Percentiles rank a stretch among this genome's conserved stretches.
Conservation (phyloP, 2,888 invertebrate genomes). For the Cataglyphis rosenhaueri region DNA sequence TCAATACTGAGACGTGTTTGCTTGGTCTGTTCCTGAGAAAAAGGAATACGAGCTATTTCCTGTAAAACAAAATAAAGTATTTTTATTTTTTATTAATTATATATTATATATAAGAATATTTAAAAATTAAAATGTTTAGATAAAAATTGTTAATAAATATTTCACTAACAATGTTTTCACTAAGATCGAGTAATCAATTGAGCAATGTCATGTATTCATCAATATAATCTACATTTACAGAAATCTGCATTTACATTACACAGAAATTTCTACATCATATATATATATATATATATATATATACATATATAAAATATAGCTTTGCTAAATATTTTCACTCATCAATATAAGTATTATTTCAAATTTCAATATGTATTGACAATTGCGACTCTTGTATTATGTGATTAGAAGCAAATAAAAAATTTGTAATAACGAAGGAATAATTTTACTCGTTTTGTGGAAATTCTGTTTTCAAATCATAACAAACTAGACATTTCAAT, state of each 20-base stretch:
- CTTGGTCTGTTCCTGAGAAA: not conserved
- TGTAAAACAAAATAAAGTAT: not conserved
- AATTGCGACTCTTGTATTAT: not conserved
- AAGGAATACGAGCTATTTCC: not conserved
- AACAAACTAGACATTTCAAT: not conserved
- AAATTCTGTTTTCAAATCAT: not conserved
- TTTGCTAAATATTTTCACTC: not conserved
- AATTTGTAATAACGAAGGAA: not conserved
- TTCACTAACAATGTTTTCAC: not conserved
- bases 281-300: too few species aligned
- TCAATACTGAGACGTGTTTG: not conserved
- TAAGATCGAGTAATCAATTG: not conserved
- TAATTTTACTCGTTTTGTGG: too few species aligned
- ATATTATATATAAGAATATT: not conserved
- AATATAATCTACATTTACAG: not conserved
- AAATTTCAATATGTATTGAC: not conserved
- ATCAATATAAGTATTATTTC: not conserved
- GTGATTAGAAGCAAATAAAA: not conserved
- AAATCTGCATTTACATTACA: too few species aligned
- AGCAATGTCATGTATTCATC: not conserved
- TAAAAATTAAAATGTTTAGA: not conserved
- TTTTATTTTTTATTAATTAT: not conserved
- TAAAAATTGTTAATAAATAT: not conserved
- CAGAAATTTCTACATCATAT: not conserved
- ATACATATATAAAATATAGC: not conserved